Base-by-base conservation (phyloP, 2,888 invertebrate genomes). In the Apotomis capreana region DNA sequence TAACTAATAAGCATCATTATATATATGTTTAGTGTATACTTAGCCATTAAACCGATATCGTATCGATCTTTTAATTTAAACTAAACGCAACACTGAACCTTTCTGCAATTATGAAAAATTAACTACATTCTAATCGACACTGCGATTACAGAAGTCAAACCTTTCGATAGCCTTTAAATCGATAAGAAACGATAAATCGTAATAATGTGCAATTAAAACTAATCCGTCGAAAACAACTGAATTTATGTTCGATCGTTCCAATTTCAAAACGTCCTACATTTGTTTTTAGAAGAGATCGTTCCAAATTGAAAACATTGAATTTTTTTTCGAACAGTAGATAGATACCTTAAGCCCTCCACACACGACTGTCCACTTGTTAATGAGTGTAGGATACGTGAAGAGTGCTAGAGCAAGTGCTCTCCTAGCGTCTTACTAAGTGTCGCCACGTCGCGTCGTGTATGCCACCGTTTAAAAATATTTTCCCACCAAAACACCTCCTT, bases 331-430 rank as follows among this genome's bases (percentile, higher is more conserved):
- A 76, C 79, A 79, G 77, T 81, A 77, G 75, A 65, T 52, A 65
- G 59, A 65, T 36, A 40, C 52, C 40, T 79, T 76, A 79, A 73
- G 69, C 76, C 57, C 76, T 77, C 51, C 71, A 77, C 80, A 84
- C 82, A 85, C 83, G 83, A 85, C 87, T 87, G 84, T 84, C 89
- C 90, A 90, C 92, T 91, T 90, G 90, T 90, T 88, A 87, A 84
- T 78, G 81, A 77, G 76, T 69, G 75, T 79, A 75, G 85, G 84
- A 84, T 79, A 82, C 78, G 83, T 87, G 83, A 80, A 92, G 89
- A 82, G 88, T 87, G 79, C 91, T 91, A 86, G 79, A 77, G 74
- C 79, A 79, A 91, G 91, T 80, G 89, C 85, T 78, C 88, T 90
- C 79, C 82, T 83, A 79, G 77, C 83, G 85, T 88, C 89, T 89